These are phyloP conservation scores for Phorcus lineatus DNA, from an alignment of 2,888 invertebrate genomes.

Conservation along the genomic window DNA sequence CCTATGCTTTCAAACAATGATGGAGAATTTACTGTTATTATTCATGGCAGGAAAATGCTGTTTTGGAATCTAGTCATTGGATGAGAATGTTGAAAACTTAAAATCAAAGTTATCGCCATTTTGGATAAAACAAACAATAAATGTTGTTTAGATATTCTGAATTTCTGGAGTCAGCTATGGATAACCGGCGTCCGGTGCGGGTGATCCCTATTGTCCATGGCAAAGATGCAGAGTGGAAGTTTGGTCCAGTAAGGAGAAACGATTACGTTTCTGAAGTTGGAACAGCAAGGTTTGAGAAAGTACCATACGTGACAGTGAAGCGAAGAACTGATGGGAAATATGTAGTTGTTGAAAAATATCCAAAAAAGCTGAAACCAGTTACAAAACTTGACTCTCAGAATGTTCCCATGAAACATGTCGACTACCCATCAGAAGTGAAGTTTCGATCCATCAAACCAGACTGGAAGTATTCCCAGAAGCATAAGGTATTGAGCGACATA, in stretches of 20 bases:
- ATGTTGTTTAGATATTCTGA: too few relatives aligned
- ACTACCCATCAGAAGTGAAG: conserved; percentile 34
- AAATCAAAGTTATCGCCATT: too few relatives aligned
- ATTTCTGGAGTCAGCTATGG: too few relatives aligned
- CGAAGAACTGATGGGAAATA: conserved; percentile 57
- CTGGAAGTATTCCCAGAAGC: conserved; percentile 37
- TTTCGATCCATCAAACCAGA: conserved; percentile 37
- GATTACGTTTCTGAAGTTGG: not conserved
- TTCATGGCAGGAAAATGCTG: too few relatives aligned
- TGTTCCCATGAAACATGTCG: conserved; percentile 17
- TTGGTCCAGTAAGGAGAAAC: conserved; percentile 12
- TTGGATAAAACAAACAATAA: too few relatives aligned
- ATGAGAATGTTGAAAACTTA: too few relatives aligned
- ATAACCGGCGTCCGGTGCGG: not conserved
- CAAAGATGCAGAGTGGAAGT: not conserved
- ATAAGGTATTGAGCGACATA: not conserved
- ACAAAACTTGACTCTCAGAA: conserved; percentile 10
- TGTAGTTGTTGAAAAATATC: conserved; percentile 61
- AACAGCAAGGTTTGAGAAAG: not conserved
- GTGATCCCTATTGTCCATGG: not conserved
- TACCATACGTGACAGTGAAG: conserved; percentile 55
- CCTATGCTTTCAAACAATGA: too few relatives aligned
- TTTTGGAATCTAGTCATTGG: too few relatives aligned
- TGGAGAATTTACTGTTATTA: too few relatives aligned
- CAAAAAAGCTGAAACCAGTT: conserved; percentile 28